Conservation (phyloP, 2,113 vertebrate species). For the Axis porcinus region DNA sequence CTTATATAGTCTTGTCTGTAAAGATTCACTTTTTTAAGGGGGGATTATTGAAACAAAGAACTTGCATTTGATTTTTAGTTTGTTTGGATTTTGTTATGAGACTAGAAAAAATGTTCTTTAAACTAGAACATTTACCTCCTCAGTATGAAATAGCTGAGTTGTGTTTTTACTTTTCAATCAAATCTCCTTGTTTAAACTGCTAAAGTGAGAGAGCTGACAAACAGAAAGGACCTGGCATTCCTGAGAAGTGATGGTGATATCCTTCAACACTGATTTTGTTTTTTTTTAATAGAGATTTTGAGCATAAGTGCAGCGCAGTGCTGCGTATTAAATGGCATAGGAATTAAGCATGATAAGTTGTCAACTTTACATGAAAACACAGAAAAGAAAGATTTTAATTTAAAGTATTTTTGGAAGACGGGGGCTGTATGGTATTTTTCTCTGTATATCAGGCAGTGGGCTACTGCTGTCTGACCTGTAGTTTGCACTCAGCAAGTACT, state of each 20-base stretch:
- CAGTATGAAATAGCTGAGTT: not conserved
- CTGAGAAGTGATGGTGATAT: not conserved
- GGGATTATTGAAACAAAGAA: not conserved
- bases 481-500: not conserved
- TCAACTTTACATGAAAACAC: not conserved
- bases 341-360: not conserved
- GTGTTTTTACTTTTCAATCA: not conserved
- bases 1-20: not conserved
- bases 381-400: not conserved
- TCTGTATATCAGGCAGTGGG: not conserved
- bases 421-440: not conserved
- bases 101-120: not conserved
- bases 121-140: not conserved
- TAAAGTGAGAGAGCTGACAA: not conserved
- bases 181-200: not conserved
- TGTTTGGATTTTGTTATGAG: not conserved
- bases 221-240: not conserved
- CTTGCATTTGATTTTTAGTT: not conserved
- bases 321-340: not conserved
- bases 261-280: not conserved
- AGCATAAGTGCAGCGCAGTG: not conserved
- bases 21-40: not conserved
- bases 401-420: not conserved
- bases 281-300: not conserved
- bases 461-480: not conserved